Evolutionary conservation across 2,797 vertebrate genomes (phyloP).

Genomic region (Limosa lapponica): DNA sequence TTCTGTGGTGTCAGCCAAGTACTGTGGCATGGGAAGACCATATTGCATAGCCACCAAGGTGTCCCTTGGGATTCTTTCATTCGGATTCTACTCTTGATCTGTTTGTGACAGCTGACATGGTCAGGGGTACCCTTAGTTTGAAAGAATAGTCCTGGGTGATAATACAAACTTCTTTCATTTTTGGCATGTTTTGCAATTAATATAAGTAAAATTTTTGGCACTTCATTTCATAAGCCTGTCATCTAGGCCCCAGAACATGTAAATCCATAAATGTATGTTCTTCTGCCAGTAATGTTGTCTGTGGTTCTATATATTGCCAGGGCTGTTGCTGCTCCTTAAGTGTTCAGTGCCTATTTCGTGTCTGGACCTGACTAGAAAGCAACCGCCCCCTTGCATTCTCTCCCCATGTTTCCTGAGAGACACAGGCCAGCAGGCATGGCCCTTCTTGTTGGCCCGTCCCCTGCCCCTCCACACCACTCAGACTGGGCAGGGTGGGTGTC

Average conservation of each 20-base stretch:
- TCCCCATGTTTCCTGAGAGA: rapidly evolving
- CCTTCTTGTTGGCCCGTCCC: background rate
- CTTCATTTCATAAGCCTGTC: background rate
- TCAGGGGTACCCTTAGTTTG: background rate
- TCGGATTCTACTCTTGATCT: background rate
- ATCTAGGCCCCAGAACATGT: background rate
- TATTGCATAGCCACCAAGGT: background rate
- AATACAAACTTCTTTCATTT: background rate
- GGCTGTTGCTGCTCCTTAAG: background rate
- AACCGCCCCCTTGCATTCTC: background rate
- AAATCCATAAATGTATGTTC: background rate
- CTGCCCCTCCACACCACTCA: background rate
- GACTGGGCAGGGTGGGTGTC: background rate
- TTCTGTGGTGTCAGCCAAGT: background rate
- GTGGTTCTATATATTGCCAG: background rate
- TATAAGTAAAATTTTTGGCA: background rate
- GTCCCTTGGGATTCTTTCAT: background rate
- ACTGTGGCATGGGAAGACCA: background rate
- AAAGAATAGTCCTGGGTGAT: background rate
- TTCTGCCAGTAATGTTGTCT: background rate
- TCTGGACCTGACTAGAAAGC: background rate
- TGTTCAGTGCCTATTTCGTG: rapidly evolving
- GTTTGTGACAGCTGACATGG: background rate
- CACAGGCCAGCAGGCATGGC: background rate
- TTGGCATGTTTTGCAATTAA: background rate